Percentiles rank a stretch among this genome's conserved stretches.
phyloP scores from a whole-genome alignment of 2,113 vertebrate genomes.

The Nettapus auritus region DNA sequence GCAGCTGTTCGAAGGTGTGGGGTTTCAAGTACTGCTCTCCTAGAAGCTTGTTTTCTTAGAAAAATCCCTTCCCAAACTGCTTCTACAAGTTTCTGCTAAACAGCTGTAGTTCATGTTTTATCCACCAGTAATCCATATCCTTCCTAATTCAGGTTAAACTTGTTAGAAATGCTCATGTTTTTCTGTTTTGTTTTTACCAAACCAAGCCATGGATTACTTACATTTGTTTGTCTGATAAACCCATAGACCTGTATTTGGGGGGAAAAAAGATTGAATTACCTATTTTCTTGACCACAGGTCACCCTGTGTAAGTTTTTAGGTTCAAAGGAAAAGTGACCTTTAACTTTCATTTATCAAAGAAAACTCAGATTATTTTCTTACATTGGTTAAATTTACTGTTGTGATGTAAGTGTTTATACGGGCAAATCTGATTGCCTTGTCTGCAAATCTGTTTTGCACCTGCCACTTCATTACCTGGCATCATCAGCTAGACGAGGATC shows the following conservation, averaged over 20 bases:
- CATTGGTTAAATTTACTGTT: not conserved
- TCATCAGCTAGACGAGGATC: conserved; percentile 8
- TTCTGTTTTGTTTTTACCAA: not conserved
- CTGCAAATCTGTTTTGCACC: not conserved
- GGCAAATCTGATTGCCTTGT: not conserved
- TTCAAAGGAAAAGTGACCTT: not conserved
- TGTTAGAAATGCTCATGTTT: not conserved
- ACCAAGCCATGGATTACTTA: not conserved
- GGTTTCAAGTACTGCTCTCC: not conserved
- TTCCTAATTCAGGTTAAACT: not conserved
- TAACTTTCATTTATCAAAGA: not conserved
- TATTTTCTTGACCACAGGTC: not conserved
- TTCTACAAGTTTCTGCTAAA: not conserved
- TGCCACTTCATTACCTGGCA: conserved; percentile 66
- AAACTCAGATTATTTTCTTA: not conserved
- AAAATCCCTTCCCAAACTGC: not conserved
- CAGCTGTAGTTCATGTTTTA: not conserved
- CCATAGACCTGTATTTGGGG: not conserved
- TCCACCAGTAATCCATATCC: not conserved
- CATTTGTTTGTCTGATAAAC: not conserved
- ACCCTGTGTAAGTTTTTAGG: not conserved
- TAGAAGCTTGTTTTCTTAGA: not conserved
- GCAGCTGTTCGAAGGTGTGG: not conserved
- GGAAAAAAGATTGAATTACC: not conserved
- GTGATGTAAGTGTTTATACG: not conserved